Percentiles rank a stretch among this genome's conserved stretches.
phyloP scores from a whole-genome alignment of 2,797 vertebrate genomes.

The Pantherophis alleghaniensis region DNA sequence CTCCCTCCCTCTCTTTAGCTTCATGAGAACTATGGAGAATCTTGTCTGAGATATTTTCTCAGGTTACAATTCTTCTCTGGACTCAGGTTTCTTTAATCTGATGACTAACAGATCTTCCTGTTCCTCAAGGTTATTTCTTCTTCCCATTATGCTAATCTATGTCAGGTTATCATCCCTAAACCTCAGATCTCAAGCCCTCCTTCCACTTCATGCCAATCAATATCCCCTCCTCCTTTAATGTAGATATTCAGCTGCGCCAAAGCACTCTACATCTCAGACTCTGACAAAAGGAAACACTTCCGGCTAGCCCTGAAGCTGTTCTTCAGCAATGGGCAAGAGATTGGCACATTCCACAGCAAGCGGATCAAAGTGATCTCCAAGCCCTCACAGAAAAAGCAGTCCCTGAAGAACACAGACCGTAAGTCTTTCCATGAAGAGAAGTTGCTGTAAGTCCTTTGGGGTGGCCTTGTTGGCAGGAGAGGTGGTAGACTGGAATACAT shows the following conservation, averaged over 20 bases:
- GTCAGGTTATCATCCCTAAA: neutral
- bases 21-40: neutral
- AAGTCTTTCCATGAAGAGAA: constrained; percentile 56
- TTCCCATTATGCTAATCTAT: neutral
- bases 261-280: constrained; percentile 91
- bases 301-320: constrained; percentile 85
- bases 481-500: neutral
- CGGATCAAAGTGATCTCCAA: constrained; percentile 97
- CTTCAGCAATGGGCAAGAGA: constrained; percentile 84
- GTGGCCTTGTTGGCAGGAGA: too few species aligned
- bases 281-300: constrained; percentile 95
- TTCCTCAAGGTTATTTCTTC: neutral
- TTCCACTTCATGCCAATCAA: neutral
- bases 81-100: neutral
- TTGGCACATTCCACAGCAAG: constrained; percentile 89
- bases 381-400: constrained; percentile 96
- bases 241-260: constrained; percentile 91
- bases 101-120: neutral
- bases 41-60: neutral
- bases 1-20: neutral
- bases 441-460: neutral
- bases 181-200: neutral
- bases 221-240: constrained; percentile 6
- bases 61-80: neutral
- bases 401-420: constrained; percentile 94